Base-by-base conservation (phyloP, 30 jellyfish, hydroid and myxozoan genomes). In the Chrysaora quinquecirrha region DNA sequence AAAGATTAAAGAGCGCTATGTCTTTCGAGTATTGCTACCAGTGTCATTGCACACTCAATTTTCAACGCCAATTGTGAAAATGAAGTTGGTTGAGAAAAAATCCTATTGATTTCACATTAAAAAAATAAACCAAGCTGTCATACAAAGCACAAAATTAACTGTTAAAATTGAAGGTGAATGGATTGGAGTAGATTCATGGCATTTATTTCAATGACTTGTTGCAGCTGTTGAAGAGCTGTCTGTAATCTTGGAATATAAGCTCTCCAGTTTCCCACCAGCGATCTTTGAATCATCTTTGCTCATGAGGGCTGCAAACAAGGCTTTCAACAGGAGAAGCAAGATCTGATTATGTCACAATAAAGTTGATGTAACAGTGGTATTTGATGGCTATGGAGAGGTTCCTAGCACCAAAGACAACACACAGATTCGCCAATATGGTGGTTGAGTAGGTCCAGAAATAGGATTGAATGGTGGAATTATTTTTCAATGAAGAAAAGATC, bases 111-210 rank as follows among this genome's bases (percentile, higher is more conserved):
- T 61, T 22, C 52, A 32, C 67, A 19, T 71, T 83, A 65, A 73
- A 68, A 54, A 46, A 33, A 72, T 49, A 61, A 62, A 71, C 46
- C 87, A 73, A 56, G 88, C 74, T 0, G 82, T 35, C 18, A 48
- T 82, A 22, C 72, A 30, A 12, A 34, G 43, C 22, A 18, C 82
- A 60, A 50, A 61, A 10, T 70, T 68, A 35, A 32, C 31, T 9
- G 73, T 32, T 58, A 83, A 30, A 83, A 25, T 62, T 6, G 73
- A 34, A 38, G 85, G 92, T 43, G 92, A 82, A 82, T 23, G 21
- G 73, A 54, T 82, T 32, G 48, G 69, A 31, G 68, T 82, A 14
- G 92, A 82, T 31, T 86, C 92, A 16, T 78, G 49, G 52, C 94
- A 22, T n/a, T 60, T 68, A 10, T 69, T 69, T 65, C 90, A 80